Evolutionary conservation across 35 echinoderm and acorn worm species (phyloP), one percentile per base, ranked within the genome.

Genomic region (Eucidaris tribuloides): DNA sequence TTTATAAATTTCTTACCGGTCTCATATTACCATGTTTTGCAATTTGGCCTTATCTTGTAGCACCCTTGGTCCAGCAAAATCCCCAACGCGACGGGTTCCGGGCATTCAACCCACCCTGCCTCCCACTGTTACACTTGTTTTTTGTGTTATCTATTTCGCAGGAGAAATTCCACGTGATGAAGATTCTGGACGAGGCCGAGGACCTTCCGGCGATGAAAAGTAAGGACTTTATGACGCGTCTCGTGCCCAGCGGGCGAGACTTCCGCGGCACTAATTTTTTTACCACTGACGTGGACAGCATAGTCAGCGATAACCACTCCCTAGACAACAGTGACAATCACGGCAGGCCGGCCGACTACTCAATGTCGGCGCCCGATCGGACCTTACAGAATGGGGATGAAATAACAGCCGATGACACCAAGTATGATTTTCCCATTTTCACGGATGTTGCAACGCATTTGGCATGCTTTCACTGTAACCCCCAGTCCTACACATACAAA

Each of bases 101-200:
- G n/a, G n/a, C n/a, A n/a, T n/a, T n/a, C n/a, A n/a, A n/a, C n/a
- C n/a, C n/a, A n/a, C n/a, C n/a, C n/a, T n/a, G n/a, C n/a, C n/a
- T n/a, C n/a, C n/a, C n/a, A n/a, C n/a, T n/a, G n/a, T n/a, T n/a
- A n/a, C n/a, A n/a, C n/a, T n/a, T 31, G 36, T 62, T 59, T 81
- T 58, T 17, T 11, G 13, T 5, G 44, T n/a, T 27, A 2, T 64
- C 40, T 22, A 29, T 33, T 25, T 65, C 58, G 13, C 49, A 93
- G 91, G 79, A 93, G 64, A 80, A 76, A 37, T 93, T 71, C 81
- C 91, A 93, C 64, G 86, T 93, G 1, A 70, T 85, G 6, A 86
- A 83, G 81, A 83, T 88, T 71, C 62, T 93, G 80, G 91, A 87
- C 22, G 83, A 84, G 7, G 91, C 91, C 22, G 42, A 78, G 46